These are phyloP conservation scores for Geopemphigus sp. DNA, from an alignment of 1,140 invertebrate genomes.

Conservation along the genomic window DNA sequence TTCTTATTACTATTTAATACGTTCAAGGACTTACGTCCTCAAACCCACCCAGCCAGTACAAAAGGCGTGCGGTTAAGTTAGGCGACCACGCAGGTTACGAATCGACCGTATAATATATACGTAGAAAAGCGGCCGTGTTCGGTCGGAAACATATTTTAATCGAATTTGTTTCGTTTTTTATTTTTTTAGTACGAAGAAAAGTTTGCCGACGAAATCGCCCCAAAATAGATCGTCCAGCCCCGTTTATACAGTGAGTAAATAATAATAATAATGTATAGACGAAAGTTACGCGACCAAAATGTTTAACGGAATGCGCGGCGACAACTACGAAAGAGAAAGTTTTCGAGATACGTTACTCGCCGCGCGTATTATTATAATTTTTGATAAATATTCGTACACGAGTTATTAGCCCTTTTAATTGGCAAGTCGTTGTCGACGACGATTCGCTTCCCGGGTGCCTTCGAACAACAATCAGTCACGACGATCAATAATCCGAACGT, in stretches of 20 bases:
- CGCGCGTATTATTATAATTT: neutral
- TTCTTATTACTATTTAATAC: no score
- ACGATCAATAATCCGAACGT: neutral
- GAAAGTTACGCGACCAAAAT: neutral
- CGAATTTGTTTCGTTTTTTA: neutral
- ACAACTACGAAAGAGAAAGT: neutral
- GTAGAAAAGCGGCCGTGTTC: neutral
- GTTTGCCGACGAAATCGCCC: neutral
- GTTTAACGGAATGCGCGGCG: neutral
- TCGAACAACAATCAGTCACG: no score
- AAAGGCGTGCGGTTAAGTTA: neutral
- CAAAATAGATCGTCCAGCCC: neutral
- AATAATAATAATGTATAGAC: neutral
- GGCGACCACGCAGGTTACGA: neutral
- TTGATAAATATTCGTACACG: neutral
- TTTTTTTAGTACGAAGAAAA: slow-evolving; percentile 14
- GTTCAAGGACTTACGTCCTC: no score
- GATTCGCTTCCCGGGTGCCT: neutral
- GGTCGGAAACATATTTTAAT: slow-evolving; percentile 16
- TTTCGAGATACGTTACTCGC: neutral
- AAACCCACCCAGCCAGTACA: no score
- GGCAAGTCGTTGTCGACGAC: neutral
- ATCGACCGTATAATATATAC: no score
- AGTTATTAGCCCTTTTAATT: no score
- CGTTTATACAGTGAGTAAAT: neutral